These are phyloP conservation scores for Neofelis nebulosa DNA, from an alignment of 2,113 vertebrate genomes.

Conservation along the genomic window DNA sequence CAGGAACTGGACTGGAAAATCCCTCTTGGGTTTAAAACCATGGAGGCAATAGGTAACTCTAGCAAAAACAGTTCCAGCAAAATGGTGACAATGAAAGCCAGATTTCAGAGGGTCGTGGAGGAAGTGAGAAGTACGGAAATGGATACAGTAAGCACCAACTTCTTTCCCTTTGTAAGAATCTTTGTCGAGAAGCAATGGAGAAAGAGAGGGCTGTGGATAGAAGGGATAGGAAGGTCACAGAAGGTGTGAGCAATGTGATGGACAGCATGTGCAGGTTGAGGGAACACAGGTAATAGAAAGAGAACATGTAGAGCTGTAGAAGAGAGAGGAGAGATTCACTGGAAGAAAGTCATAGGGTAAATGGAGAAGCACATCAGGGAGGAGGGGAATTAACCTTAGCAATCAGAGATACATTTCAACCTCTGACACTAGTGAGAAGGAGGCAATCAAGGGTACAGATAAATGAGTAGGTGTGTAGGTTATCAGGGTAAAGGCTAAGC, in stretches of 20 bases:
- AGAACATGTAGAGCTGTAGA: background rate
- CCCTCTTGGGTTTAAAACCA: background rate
- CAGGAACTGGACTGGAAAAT: background rate
- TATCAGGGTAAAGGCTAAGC: background rate
- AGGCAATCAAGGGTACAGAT: background rate
- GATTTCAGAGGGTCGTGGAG: background rate
- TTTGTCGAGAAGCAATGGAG: background rate
- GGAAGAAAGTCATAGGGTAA: background rate
- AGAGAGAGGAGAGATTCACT: fast-evolving
- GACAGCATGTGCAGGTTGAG: background rate
- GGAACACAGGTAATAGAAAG: background rate
- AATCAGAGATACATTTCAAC: background rate
- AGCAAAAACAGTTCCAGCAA: background rate
- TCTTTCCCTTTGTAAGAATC: background rate
- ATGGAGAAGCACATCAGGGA: background rate
- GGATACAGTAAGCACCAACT: background rate
- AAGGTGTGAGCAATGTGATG: background rate
- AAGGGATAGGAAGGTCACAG: background rate
- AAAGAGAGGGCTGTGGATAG: background rate
- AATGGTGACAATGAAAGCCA: background rate
- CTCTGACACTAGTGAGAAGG: background rate
- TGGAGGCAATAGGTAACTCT: background rate
- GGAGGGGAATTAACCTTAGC: background rate
- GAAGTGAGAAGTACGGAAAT: background rate
- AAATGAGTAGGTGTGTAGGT: background rate